Evolutionary conservation across 2,888 invertebrate species (phyloP).

Genomic region (Diplolepis rosae): DNA sequence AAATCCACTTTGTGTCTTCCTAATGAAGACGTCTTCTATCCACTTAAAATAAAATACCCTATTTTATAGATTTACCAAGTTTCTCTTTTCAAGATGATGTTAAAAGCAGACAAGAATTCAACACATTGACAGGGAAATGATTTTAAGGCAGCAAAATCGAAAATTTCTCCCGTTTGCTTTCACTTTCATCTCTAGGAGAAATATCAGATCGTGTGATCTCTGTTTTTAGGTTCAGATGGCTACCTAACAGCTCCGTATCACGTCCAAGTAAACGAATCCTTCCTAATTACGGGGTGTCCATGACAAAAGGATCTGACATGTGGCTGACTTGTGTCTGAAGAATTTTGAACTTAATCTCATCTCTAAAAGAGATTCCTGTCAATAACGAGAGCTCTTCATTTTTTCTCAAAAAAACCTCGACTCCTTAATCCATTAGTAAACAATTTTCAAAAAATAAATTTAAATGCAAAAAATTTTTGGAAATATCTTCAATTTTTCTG

Average conservation of each 20-base stretch:
- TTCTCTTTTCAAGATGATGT: neutral
- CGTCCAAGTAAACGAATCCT: neutral
- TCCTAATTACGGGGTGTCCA: constrained; percentile 32
- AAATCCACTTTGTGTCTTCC: neutral
- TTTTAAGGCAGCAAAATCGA: neutral
- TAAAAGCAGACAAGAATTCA: neutral
- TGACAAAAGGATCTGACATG: constrained; percentile 28
- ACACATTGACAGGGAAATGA: neutral
- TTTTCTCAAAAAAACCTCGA: neutral
- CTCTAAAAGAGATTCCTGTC: neutral
- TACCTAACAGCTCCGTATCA: neutral
- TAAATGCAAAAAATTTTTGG: too few relatives aligned
- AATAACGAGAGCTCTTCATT: neutral
- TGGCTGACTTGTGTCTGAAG: neutral
- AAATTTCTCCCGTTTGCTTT: neutral
- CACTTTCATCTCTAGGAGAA: neutral
- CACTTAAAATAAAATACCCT: neutral
- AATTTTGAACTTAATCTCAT: constrained; percentile 2
- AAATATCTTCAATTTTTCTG: too few relatives aligned
- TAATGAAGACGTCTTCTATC: neutral
- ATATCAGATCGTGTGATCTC: constrained; percentile 18
- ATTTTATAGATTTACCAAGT: neutral
- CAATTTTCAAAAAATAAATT: too few relatives aligned
- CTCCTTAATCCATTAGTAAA: too few relatives aligned
- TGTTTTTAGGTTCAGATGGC: neutral